Evolutionary conservation across 2,888 invertebrate genomes (phyloP).

Genomic region (Ophion costatus): DNA sequence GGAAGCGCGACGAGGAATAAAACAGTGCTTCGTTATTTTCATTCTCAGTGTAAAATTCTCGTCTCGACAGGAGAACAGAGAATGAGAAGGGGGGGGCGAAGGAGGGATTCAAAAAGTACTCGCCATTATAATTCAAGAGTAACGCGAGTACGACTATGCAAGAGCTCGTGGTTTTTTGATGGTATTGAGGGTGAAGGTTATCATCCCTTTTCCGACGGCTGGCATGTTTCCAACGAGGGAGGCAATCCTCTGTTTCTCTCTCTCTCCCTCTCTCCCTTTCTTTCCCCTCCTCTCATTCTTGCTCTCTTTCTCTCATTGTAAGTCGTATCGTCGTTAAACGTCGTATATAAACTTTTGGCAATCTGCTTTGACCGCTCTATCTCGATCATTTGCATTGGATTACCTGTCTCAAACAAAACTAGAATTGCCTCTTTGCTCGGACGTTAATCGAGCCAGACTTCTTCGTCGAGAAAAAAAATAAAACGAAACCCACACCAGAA

Average conservation of each 20-base stretch:
- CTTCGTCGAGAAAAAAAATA: not conserved
- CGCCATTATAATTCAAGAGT: slow-evolving; percentile 71
- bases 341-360: slow-evolving; percentile 27
- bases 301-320: not conserved
- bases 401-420: slow-evolving; percentile 3
- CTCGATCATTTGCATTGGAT: slow-evolving; percentile 30
- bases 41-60: not conserved
- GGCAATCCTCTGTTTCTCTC: slow-evolving; percentile 45
- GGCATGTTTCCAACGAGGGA: slow-evolving; percentile 76
- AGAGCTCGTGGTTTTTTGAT: slow-evolving; percentile 64
- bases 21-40: slow-evolving; percentile 7
- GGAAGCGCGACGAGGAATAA: not conserved
- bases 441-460: not conserved
- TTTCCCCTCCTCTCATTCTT: not conserved
- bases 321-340: slow-evolving; percentile 10
- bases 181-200: slow-evolving; percentile 77
- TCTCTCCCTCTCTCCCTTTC: slow-evolving; percentile 10
- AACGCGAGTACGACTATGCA: slow-evolving; percentile 65
- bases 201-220: slow-evolving; percentile 73
- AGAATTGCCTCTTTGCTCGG: not conserved
- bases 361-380: slow-evolving; percentile 25
- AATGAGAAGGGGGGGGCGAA: not conserved
- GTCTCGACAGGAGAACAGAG: not conserved
- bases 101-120: slow-evolving; percentile 16
- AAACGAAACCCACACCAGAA: not conserved